Percentiles rank a stretch among this genome's conserved stretches.
phyloP scores from a whole-genome alignment of 2,888 invertebrate species.

The Troides helena region DNA sequence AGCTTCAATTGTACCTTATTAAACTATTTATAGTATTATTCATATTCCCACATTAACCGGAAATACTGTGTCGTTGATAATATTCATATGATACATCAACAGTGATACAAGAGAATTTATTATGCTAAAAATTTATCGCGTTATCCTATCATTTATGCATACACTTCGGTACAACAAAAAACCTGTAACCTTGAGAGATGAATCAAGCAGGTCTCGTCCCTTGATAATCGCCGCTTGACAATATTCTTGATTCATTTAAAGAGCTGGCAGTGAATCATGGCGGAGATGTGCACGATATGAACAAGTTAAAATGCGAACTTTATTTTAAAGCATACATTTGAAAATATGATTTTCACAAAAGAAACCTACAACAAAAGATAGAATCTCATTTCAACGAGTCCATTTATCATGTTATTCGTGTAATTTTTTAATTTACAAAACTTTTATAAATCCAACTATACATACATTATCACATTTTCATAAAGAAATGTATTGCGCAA shows the following conservation, averaged over 20 bases:
- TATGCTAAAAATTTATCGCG: neutral
- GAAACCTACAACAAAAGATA: no score
- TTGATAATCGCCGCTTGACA: conserved; percentile 23
- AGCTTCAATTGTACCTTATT: no score
- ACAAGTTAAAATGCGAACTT: neutral
- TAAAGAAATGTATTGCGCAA: no score
- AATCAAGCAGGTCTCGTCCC: conserved; percentile 15
- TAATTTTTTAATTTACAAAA: no score
- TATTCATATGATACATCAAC: no score
- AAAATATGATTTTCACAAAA: no score
- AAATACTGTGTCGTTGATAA: neutral
- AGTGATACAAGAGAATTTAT: neutral
- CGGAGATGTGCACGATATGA: conserved; percentile 4
- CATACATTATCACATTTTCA: no score
- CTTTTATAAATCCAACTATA: no score
- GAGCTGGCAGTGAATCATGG: conserved; percentile 18
- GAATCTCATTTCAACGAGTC: no score
- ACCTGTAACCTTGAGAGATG: conserved; percentile 20
- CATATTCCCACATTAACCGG: neutral
- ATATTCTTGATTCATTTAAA: conserved; percentile 16
- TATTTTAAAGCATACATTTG: no score
- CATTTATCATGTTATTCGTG: no score
- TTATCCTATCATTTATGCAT: neutral
- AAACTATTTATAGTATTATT: neutral
- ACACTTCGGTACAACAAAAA: conserved; percentile 17